phyloP scores from a whole-genome alignment of 1,140 invertebrate species.

The Pachyrhynchus sulphureomaculatus region DNA sequence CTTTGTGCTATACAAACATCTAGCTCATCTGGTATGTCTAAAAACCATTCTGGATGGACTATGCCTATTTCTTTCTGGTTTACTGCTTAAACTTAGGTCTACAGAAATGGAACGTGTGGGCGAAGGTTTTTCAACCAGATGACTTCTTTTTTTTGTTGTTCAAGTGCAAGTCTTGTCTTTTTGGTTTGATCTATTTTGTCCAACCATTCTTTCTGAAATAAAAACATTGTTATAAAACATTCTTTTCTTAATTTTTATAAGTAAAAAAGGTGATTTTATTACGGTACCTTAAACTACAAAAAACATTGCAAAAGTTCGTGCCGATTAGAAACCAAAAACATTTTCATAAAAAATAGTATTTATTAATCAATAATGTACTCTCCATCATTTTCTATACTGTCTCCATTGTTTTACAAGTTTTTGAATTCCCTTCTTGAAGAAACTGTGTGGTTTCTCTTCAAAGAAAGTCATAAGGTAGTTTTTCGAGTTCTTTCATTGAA shows the following conservation, averaged over 20 bases:
- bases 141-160: slow-evolving; percentile 67
- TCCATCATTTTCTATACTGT: too few species aligned
- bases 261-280: neutral
- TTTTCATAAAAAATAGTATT: too few species aligned
- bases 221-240: slow-evolving; percentile 19
- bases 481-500: too few species aligned
- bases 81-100: slow-evolving; percentile 50
- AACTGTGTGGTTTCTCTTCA: too few species aligned
- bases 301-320: too few species aligned
- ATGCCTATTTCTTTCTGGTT: slow-evolving; percentile 73
- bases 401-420: too few species aligned
- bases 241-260: too few species aligned
- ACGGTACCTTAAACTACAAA: too few species aligned
- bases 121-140: slow-evolving; percentile 50
- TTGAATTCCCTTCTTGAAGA: too few species aligned
- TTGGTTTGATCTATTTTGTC: slow-evolving; percentile 92
- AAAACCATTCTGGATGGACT: slow-evolving; percentile 86
- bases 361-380: too few species aligned
- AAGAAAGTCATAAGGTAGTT: too few species aligned
- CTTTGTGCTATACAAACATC: slow-evolving; percentile 98
- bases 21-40: slow-evolving; percentile 90
- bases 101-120: slow-evolving; percentile 52
- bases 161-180: slow-evolving; percentile 74
- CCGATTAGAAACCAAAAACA: too few species aligned
- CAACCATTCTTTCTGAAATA: slow-evolving; percentile 85